phyloP scores from a whole-genome alignment of 2,113 vertebrate genomes.

The mouse (Mus musculus) region DNA sequence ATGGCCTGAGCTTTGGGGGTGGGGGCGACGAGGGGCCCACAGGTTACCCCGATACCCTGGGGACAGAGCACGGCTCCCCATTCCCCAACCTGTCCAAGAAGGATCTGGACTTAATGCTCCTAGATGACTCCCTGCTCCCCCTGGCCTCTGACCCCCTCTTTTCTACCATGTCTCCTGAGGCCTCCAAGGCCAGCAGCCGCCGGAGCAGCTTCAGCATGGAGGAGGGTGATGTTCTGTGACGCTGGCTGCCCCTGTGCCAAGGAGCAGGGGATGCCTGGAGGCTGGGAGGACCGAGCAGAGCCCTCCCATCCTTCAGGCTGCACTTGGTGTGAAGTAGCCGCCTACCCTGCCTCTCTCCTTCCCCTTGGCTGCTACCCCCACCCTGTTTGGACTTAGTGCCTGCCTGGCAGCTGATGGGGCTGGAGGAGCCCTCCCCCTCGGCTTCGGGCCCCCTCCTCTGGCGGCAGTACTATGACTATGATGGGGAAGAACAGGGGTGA shows the following conservation, averaged over 20 bases:
- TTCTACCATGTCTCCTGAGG: slow-evolving; percentile 96
- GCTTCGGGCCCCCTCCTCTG: background rate
- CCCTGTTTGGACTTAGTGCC: slow-evolving; percentile 69
- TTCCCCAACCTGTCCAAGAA: slow-evolving; percentile 92
- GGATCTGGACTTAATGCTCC: slow-evolving; percentile 93
- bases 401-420: slow-evolving; percentile 49
- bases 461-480: background rate
- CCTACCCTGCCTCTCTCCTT: slow-evolving; percentile 31
- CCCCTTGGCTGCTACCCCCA: background rate
- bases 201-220: slow-evolving; percentile 99
- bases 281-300: background rate
- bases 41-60: slow-evolving; percentile 91
- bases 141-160: slow-evolving; percentile 95
- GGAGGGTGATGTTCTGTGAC: slow-evolving; percentile 95
- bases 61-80: slow-evolving; percentile 89
- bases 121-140: slow-evolving; percentile 96
- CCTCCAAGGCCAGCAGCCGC: slow-evolving; percentile 96
- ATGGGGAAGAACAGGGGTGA: background rate
- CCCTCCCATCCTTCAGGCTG: slow-evolving; percentile 29
- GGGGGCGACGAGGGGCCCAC: slow-evolving; percentile 90
- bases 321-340: slow-evolving; percentile 74
- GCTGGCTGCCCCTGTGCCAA: background rate
- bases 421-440: background rate
- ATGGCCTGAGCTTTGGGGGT: slow-evolving; percentile 93
- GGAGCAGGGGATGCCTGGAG: slow-evolving; percentile 60